Evolutionary conservation across 2,888 invertebrate species (phyloP).

Genomic region (Syrphus vitripennis): DNA sequence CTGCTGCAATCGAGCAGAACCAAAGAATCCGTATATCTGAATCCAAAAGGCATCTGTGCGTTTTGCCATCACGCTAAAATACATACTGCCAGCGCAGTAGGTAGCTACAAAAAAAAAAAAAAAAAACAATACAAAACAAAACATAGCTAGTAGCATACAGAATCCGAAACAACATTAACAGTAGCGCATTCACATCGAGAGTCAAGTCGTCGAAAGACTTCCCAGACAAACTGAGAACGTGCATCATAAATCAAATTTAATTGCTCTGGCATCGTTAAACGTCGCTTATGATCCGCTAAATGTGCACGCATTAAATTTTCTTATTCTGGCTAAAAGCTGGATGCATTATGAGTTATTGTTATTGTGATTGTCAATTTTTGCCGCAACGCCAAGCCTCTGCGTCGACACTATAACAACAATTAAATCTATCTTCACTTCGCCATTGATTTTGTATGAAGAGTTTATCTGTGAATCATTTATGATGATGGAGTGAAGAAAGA

Average conservation of each 20-base stretch:
- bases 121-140: background rate
- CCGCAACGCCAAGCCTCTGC: constrained; percentile 16
- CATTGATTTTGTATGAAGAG: background rate
- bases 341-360: constrained; percentile 69
- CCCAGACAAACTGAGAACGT: constrained; percentile 50
- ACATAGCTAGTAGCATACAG: background rate
- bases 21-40: constrained; percentile 37
- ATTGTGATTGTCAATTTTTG: constrained; percentile 63
- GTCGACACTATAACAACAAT: constrained; percentile 23
- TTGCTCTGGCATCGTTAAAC: constrained; percentile 72
- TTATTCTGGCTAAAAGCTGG: too few relatives aligned
- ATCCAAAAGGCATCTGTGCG: constrained; percentile 5
- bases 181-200: constrained; percentile 22
- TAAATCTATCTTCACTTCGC: constrained; percentile 14
- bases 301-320: constrained; percentile 69
- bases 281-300: constrained; percentile 72
- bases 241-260: constrained; percentile 72
- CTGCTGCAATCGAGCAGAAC: constrained; percentile 7
- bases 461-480: background rate
- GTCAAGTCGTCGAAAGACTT: too few relatives aligned
- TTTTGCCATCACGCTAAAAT: constrained; percentile 7
- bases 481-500: background rate
- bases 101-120: too few relatives aligned
- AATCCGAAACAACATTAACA: background rate
- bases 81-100: constrained; percentile 15